phyloP scores from a whole-genome alignment of 1,140 invertebrate species.

The Leguminivora glycinivorella region DNA sequence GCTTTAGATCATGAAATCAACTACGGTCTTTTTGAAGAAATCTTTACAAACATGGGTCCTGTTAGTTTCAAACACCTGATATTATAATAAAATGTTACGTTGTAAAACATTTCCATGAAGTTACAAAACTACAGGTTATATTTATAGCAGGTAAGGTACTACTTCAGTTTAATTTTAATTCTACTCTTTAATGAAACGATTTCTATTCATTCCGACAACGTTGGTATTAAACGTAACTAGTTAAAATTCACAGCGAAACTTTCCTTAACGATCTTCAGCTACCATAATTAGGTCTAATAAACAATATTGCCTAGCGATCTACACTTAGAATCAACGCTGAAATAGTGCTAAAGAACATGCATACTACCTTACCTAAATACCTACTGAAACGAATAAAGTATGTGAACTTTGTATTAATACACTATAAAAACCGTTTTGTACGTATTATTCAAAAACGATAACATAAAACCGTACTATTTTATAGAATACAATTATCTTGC shows the following conservation, averaged over 20 bases:
- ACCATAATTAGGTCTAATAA: constrained; percentile 15
- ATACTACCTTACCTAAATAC: background rate
- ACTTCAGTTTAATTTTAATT: background rate
- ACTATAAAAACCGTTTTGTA: no score
- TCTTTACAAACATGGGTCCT: no score
- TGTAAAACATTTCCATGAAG: no score
- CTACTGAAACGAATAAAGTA: constrained; percentile 1
- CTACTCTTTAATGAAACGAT: background rate
- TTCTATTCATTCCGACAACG: background rate
- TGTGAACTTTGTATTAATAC: background rate
- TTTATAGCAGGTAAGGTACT: background rate
- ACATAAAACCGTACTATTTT: no score
- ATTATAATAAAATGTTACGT: no score
- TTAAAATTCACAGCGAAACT: background rate
- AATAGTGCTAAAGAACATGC: constrained; percentile 2
- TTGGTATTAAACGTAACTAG: background rate
- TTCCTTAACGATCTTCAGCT: constrained; percentile 4
- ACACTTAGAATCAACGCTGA: background rate
- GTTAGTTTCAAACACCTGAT: no score
- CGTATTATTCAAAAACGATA: no score
- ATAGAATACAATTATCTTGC: no score
- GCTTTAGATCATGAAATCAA: constrained; percentile 43
- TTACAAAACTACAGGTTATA: no score
- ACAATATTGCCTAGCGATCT: constrained; percentile 6
- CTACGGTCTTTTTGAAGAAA: background rate